These are phyloP conservation scores for human (Homo sapiens) DNA, from an alignment of 2,113 vertebrate species.

Conservation along the genomic window DNA sequence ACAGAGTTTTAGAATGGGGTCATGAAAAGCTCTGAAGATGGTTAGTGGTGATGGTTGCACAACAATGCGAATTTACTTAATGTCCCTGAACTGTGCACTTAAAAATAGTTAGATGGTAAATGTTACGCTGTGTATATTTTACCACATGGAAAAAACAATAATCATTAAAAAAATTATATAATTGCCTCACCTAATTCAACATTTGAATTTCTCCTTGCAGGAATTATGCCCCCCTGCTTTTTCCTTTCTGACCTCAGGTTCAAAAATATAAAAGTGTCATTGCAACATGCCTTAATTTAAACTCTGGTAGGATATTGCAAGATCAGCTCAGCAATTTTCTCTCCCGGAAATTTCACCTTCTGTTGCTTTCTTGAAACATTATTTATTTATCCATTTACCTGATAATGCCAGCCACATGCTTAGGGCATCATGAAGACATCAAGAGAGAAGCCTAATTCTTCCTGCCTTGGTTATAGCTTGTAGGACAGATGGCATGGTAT, in stretches of 20 bases:
- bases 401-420: background rate
- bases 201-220: background rate
- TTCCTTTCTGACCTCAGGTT: constrained; percentile 12
- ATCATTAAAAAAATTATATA: background rate
- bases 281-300: constrained; percentile 41
- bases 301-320: constrained; percentile 2
- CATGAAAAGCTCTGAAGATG: background rate
- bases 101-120: background rate
- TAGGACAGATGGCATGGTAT: background rate
- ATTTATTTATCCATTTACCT: background rate
- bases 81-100: background rate
- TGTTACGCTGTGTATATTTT: background rate
- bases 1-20: background rate
- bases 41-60: background rate
- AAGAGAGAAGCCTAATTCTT: background rate
- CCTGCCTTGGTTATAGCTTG: background rate
- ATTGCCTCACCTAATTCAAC: background rate
- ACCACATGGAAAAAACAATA: background rate
- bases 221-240: background rate
- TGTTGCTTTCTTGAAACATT: constrained; percentile 31
- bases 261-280: background rate
- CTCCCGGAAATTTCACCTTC: constrained; percentile 44
- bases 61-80: background rate
- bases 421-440: background rate
- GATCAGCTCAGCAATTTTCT: constrained; percentile 29